Evolutionary conservation across 1,140 invertebrate genomes (phyloP).

Genomic region (Pseudobourletiella spinata): DNA sequence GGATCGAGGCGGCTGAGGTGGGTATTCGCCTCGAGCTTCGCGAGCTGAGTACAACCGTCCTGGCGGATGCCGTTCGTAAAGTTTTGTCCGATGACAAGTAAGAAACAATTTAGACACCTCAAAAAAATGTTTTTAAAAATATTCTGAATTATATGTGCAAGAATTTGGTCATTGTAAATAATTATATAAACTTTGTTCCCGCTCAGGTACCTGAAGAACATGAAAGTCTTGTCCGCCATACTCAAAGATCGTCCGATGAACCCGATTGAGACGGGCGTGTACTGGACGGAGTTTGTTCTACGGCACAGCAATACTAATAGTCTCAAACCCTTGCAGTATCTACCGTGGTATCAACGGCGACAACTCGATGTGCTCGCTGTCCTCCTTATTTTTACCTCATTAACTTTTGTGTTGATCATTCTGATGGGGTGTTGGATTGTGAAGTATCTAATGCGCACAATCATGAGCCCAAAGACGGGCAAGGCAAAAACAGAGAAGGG

Average conservation of each 20-base stretch:
- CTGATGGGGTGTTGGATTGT: too few species aligned
- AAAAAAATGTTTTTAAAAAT: too few species aligned
- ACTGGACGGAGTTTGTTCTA: conserved; percentile 40
- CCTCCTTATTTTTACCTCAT: not conserved
- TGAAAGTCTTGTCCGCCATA: conserved; percentile 33
- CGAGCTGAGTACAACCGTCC: conserved; percentile 7
- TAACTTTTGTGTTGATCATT: not conserved
- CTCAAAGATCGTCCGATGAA: conserved; percentile 47
- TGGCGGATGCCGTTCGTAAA: conserved; percentile 21
- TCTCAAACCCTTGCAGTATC: conserved; percentile 25
- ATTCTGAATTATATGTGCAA: too few species aligned
- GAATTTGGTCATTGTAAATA: too few species aligned
- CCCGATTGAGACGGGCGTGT: conserved; percentile 36
- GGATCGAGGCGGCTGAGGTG: conserved; percentile 17
- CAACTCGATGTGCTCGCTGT: conserved; percentile 28
- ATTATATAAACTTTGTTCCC: too few species aligned
- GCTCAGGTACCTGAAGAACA: conserved; percentile 41
- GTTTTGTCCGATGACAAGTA: conserved; percentile 32
- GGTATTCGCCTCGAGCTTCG: conserved; percentile 25
- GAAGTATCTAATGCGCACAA: too few species aligned
- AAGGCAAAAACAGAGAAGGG: too few species aligned
- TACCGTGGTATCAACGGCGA: conserved; percentile 32
- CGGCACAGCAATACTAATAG: conserved; percentile 36
- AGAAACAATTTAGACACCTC: too few species aligned
- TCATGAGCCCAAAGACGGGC: too few species aligned